phyloP scores from a whole-genome alignment of 2,888 invertebrate genomes.

The Aleiodes alternator region DNA sequence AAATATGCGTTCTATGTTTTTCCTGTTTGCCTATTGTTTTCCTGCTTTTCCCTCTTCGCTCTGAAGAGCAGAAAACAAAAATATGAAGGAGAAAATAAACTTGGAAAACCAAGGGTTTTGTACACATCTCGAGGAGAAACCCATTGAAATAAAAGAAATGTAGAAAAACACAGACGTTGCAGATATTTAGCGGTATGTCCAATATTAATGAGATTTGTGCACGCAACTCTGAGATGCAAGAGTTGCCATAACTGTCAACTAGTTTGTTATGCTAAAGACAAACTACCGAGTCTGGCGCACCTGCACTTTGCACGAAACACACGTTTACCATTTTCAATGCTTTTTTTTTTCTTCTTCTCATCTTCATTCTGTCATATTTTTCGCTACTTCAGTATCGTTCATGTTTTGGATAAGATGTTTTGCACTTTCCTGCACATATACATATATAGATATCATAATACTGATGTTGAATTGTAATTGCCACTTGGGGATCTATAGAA shows the following conservation, averaged over 20 bases:
- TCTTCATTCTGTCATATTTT: neutral
- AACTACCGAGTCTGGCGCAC: conserved; percentile 40
- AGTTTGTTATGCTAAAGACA: conserved; percentile 43
- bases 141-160: conserved; percentile 8
- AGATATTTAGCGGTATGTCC: conserved; percentile 37
- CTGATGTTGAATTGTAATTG: no score
- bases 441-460: no score
- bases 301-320: conserved; percentile 43
- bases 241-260: conserved; percentile 46
- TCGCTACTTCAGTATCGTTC: no score
- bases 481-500: no score
- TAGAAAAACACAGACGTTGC: conserved; percentile 6
- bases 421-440: no score
- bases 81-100: neutral
- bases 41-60: neutral
- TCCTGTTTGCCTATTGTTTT: neutral
- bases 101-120: neutral
- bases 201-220: conserved; percentile 46
- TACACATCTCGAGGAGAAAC: conserved; percentile 10
- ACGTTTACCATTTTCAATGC: conserved; percentile 13
- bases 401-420: no score
- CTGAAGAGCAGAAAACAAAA: neutral
- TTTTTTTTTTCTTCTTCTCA: neutral
- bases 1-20: neutral
- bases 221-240: conserved; percentile 42